Evolutionary conservation across 1,140 invertebrate species (phyloP).

Genomic region (Drosophila navojoa): DNA sequence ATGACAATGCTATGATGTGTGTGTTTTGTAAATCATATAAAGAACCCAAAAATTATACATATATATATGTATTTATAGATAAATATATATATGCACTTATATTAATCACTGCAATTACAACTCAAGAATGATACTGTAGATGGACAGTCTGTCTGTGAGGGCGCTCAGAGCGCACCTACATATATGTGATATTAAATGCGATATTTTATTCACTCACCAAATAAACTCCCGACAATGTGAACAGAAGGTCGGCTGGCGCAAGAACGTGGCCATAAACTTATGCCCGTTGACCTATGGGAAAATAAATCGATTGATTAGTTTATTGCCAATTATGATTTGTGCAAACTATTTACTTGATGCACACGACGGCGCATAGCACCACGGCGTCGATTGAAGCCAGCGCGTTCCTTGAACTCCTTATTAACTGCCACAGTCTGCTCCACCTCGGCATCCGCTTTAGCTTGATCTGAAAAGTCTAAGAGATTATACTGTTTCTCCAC

Average conservation of each 20-base stretch:
- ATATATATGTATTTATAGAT: slow-evolving; percentile 38
- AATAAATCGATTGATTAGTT: slow-evolving; percentile 10
- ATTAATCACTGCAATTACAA: slow-evolving; percentile 72
- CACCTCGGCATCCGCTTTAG: slow-evolving; percentile 77
- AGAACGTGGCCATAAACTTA: slow-evolving; percentile 99
- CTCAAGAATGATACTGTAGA: slow-evolving; percentile 63
- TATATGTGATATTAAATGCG: slow-evolving; percentile 35
- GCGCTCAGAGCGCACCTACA: slow-evolving; percentile 27
- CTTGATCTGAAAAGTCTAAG: slow-evolving; percentile 64
- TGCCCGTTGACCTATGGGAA: slow-evolving; percentile 93
- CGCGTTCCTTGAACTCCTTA: slow-evolving; percentile 96
- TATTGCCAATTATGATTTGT: not conserved
- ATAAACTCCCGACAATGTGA: slow-evolving; percentile 99
- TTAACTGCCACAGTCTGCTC: slow-evolving; percentile 74
- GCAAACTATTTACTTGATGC: slow-evolving; percentile 88
- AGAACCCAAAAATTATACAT: slow-evolving; percentile 54
- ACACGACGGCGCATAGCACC: slow-evolving; percentile 97
- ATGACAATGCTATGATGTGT: slow-evolving; percentile 33
- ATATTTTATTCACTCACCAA: slow-evolving; percentile 88
- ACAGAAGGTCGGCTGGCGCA: slow-evolving; percentile 99
- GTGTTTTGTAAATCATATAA: slow-evolving; percentile 52
- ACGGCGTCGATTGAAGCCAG: slow-evolving; percentile 95
- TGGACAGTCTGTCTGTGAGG: slow-evolving; percentile 57
- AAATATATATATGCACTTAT: slow-evolving; percentile 35
- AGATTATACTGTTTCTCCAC: not conserved